Evolutionary conservation across 92 coral and sea anemone genomes (phyloP).

Genomic region (Chrysogorgia sp.): DNA sequence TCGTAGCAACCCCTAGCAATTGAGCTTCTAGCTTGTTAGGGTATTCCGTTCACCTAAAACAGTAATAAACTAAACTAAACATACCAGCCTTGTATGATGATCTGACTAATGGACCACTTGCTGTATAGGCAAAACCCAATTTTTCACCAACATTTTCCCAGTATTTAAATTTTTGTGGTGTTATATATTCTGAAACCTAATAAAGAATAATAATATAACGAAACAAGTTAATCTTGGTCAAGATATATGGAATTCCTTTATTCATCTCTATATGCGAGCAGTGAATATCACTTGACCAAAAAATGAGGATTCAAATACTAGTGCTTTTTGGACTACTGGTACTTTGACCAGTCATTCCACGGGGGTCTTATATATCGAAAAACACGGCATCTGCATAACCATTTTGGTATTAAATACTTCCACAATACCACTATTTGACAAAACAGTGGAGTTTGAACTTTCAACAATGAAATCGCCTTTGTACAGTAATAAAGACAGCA

Average conservation of each 20-base stretch:
- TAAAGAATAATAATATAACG: background rate
- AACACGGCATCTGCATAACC: no score
- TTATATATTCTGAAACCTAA: slow-evolving; percentile 90
- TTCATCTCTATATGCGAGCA: background rate
- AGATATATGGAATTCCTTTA: background rate
- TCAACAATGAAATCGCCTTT: no score
- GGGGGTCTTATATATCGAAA: no score
- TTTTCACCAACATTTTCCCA: slow-evolving; percentile 94
- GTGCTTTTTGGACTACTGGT: no score
- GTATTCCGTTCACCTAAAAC: background rate
- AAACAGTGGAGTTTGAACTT: no score
- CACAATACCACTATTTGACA: no score
- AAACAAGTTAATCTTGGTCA: background rate
- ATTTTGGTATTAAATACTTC: no score
- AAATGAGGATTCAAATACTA: no score
- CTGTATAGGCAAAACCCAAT: slow-evolving; percentile 94
- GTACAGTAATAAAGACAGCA: no score
- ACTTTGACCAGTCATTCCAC: no score
- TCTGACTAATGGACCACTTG: slow-evolving; percentile 97
- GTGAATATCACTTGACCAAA: no score
- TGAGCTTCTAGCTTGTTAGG: background rate
- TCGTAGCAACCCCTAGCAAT: background rate
- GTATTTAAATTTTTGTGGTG: slow-evolving; percentile 88
- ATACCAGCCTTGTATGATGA: slow-evolving; percentile 98
- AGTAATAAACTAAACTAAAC: background rate